Evolutionary conservation across 2,797 vertebrate genomes (phyloP).

Genomic region (Clarias laeviceps): DNA sequence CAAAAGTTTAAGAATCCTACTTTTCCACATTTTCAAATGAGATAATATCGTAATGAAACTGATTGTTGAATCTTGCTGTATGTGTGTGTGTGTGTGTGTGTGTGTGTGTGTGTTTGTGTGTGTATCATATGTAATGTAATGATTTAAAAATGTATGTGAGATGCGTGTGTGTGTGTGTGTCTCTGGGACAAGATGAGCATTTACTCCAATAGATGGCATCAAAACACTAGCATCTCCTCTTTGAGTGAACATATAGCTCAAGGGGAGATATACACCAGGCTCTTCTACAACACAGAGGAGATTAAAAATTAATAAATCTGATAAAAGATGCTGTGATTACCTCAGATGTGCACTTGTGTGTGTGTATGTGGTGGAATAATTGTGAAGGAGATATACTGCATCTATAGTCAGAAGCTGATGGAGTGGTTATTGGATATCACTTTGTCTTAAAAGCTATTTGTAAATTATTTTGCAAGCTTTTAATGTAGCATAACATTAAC

Average conservation of each 20-base stretch:
- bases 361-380: neutral
- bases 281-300: neutral
- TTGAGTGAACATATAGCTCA: conserved; percentile 28
- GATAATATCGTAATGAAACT: neutral
- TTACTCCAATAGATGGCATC: conserved; percentile 92
- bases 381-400: neutral
- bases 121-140: neutral
- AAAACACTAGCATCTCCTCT: conserved; percentile 78
- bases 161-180: neutral
- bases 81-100: neutral
- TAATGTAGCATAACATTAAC: neutral
- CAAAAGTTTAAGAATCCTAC: no score
- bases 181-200: conserved; percentile 66
- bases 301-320: neutral
- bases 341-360: neutral
- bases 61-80: neutral
- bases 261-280: neutral
- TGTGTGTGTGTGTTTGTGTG: neutral
- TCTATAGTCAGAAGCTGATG: neutral
- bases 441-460: neutral
- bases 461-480: neutral
- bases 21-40: neutral
- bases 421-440: neutral
- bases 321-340: conserved; percentile 14
- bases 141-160: neutral